Base-by-base conservation (phyloP, 2,888 invertebrate genomes). In the Seira sanloemensis region DNA sequence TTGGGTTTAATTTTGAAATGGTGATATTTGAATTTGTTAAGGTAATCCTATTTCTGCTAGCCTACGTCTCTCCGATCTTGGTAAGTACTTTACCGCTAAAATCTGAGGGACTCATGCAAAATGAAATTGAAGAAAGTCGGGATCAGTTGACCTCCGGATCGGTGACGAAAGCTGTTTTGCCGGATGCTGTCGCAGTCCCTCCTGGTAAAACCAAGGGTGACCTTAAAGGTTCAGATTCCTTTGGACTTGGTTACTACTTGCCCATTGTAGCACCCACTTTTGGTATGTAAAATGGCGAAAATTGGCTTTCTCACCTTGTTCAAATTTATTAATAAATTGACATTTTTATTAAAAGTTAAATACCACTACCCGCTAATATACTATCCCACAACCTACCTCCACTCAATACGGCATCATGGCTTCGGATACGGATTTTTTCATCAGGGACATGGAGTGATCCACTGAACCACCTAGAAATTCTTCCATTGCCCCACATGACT, bases 231-330 rank as follows among this genome's bases (percentile, higher is more conserved):
- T 78, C 86, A 5, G 79, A 79, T n/a, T 83, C 86, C 0, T 79
- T 83, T 26, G 86, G 86, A 12, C 25, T 86, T 5, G 86, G 82
- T 1, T 84, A 84, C n/a, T 84, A 84, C 26, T 46, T 73, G 9
- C 76, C 76, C 0, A 18, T 68, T n/a, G 79, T 76, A 1, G 19
- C 65, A 1, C 78, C 84, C 54, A 54, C 77, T 27, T 24, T 80
- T 21, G 79, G 79, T 84, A 67, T 16, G 21, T 2, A 66, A 24
- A 24, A 9, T 24, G 4, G n/a, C 21, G 5, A 62, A 62, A 25
- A 62, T 62, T n/a, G 5, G 5, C 9, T 7, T 24, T 21, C 25
- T 23, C 26, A 25, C 18, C 5, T 16, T 16, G 16, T 69, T 69
- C 19, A 2, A 16, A 12, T 69, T 25, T 26, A 21, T 23, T 21